These are phyloP conservation scores for Burhinus bistriatus DNA, from an alignment of 2,113 vertebrate species.

Conservation along the genomic window DNA sequence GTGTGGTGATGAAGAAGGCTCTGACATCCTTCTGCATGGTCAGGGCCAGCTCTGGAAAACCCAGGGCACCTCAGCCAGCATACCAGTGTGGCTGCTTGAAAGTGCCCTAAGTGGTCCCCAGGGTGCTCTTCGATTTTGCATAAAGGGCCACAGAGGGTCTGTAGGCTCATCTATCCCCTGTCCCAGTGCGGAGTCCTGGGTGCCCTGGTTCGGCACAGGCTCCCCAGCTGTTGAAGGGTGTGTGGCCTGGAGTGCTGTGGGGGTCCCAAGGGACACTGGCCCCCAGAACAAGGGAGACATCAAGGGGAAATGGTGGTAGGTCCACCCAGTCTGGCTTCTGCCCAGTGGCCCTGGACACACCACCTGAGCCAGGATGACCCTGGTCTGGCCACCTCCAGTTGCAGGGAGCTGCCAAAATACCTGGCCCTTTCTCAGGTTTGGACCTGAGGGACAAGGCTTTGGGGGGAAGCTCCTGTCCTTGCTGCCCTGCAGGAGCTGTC, in stretches of 20 bases:
- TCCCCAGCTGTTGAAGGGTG: background rate
- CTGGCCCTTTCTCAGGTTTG: background rate
- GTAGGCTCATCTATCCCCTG: background rate
- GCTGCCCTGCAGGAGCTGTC: background rate
- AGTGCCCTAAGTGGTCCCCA: background rate
- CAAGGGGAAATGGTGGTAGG: background rate
- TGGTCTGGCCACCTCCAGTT: background rate
- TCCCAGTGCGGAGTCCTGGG: background rate
- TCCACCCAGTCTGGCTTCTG: background rate
- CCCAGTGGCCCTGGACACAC: too few relatives aligned
- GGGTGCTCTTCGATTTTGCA: background rate
- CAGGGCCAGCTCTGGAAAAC: background rate
- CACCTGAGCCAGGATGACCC: background rate
- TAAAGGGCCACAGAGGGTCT: background rate
- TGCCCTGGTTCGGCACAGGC: background rate
- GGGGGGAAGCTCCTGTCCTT: background rate
- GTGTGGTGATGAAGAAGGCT: background rate
- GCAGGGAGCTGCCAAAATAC: background rate
- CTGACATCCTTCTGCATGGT: background rate
- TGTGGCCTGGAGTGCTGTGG: background rate
- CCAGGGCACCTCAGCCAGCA: background rate
- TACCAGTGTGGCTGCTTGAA: background rate
- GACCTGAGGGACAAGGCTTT: background rate
- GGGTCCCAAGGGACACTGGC: background rate
- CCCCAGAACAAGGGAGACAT: background rate